phyloP scores from a whole-genome alignment of 2,888 invertebrate species.

The Lucinisca nassula region DNA sequence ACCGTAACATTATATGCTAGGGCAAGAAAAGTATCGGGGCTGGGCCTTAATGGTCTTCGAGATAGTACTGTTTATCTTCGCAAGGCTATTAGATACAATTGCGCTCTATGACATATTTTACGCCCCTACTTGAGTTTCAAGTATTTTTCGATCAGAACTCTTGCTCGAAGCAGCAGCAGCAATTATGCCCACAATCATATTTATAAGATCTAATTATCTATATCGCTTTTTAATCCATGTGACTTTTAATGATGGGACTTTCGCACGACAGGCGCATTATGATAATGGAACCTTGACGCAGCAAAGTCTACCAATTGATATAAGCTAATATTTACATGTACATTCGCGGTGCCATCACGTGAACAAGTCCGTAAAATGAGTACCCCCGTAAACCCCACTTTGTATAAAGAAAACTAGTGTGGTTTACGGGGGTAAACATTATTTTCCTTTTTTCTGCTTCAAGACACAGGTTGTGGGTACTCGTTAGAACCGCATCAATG shows the following conservation, averaged over 20 bases:
- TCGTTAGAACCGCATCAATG: no score
- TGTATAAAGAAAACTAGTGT: no score
- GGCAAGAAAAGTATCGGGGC: not conserved
- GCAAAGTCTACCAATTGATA: no score
- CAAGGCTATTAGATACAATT: not conserved
- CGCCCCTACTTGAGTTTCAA: not conserved
- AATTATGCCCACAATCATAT: not conserved
- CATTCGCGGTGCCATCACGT: no score
- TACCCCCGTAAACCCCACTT: no score
- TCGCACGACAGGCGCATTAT: not conserved
- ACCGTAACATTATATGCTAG: not conserved
- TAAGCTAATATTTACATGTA: no score
- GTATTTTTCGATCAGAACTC: not conserved
- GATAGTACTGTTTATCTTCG: not conserved
- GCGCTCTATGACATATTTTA: not conserved
- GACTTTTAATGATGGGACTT: not conserved
- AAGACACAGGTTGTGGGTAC: no score
- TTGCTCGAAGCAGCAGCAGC: no score
- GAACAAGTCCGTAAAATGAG: no score
- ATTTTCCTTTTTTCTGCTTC: no score
- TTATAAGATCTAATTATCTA: not conserved
- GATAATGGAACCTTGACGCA: no score
- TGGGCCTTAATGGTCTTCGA: not conserved
- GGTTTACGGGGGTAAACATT: no score
- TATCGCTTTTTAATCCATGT: not conserved